Base-by-base conservation (phyloP, 2,113 vertebrate genomes). In the Sminthopsis crassicaudata region DNA sequence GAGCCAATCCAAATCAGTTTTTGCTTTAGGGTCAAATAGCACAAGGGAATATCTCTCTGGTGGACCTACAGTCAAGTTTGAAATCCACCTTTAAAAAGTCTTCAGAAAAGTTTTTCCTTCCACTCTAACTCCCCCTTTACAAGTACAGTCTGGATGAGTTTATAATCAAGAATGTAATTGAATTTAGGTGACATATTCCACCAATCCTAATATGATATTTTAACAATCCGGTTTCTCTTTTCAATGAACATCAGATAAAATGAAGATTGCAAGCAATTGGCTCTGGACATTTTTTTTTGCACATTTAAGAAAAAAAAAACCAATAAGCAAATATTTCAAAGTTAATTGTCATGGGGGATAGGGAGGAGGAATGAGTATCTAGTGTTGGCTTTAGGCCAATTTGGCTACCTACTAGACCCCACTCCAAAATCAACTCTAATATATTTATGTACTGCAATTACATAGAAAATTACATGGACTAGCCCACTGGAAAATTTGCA, bases 401-500 rank as follows among this genome's bases (percentile, higher is more conserved):
- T 91, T 48, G 89, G 30, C 22, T 9, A 30, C 92, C 25, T 90
- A 19, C 50, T 12, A 93, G 57, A 93, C 92, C 36, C 8, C 11
- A 89, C n/a, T 46, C 84, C 53, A 90, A 30, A 90, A 5, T 12
- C 25, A 84, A 91, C 84, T 76, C 92, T 76, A 97, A 1, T 30
- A 55, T 91, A 92, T 95, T 57, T 92, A 95, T 97, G 92, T 97
- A 97, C 97, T 96, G 93, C 92, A 92, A 84, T 98, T 95, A 97
- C 95, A 97, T 94, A 96, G 96, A 97, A 98, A 97, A 97, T 92
- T 42, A 92, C 97, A 97, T 94, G 93, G 96, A 96, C 89, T 89
- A 94, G 96, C 93, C 96, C 53, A 94, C 96, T 93, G 95, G 89
- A 97, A 97, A 89, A 91, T 19, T 89, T 94, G 96, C 84, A 90